Conservation (phyloP, 1,140 invertebrate species). For the Hyles euphorbiae region DNA sequence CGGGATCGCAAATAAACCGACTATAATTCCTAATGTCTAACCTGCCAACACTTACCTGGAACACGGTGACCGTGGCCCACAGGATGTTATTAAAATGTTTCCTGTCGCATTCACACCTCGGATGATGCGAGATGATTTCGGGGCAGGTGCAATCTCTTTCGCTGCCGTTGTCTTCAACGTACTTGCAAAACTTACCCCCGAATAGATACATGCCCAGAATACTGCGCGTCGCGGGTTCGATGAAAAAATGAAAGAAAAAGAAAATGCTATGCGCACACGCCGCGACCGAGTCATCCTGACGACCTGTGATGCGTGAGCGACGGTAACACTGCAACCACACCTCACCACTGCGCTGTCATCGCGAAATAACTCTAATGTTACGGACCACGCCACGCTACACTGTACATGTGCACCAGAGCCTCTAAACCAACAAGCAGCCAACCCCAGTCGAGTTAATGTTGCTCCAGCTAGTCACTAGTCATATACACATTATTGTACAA, state of each 20-base stretch:
- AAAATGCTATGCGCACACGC: slow-evolving; percentile 73
- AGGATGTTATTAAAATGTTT: slow-evolving; percentile 98
- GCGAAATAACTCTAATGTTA: slow-evolving; percentile 34
- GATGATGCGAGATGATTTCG: slow-evolving; percentile 90
- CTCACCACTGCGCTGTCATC: slow-evolving; percentile 12
- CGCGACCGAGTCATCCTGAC: slow-evolving; percentile 59
- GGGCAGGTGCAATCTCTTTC: slow-evolving; percentile 92
- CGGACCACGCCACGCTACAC: slow-evolving; percentile 5
- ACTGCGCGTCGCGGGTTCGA: slow-evolving; percentile 79
- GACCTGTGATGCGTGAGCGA: slow-evolving; percentile 46
- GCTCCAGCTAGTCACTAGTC: too few species aligned
- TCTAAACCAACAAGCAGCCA: too few species aligned
- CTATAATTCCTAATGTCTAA: slow-evolving; percentile 51
- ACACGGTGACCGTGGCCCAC: slow-evolving; percentile 96
- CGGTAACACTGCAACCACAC: slow-evolving; percentile 58
- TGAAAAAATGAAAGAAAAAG: slow-evolving; percentile 74
- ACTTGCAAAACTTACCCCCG: slow-evolving; percentile 99
- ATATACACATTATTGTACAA: neutral
- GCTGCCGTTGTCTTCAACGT: slow-evolving; percentile 89
- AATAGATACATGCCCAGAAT: slow-evolving; percentile 99
- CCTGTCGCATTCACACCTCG: slow-evolving; percentile 94
- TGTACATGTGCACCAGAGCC: too few species aligned
- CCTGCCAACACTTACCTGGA: slow-evolving; percentile 88
- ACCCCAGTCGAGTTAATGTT: too few species aligned
- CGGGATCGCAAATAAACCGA: slow-evolving; percentile 70